Percentiles rank a stretch among this genome's conserved stretches.
These are phyloP conservation scores for Eufriesea mexicana DNA, from an alignment of 1,140 invertebrate species.

Conservation along the genomic window DNA sequence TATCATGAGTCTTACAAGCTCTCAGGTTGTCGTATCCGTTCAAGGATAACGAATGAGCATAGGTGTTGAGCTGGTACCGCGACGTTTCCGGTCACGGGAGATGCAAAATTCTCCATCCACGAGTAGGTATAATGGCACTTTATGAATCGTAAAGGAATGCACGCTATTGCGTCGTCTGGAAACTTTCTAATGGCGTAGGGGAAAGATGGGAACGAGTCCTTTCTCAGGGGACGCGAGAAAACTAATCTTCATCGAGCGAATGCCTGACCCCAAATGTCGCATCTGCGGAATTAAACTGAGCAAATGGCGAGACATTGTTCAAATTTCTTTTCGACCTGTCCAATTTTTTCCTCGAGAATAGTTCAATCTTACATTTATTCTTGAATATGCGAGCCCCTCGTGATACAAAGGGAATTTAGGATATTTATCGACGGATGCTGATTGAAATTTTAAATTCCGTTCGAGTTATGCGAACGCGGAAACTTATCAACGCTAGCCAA, in stretches of 20 bases:
- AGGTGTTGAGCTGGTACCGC: neutral
- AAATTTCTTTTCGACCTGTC: neutral
- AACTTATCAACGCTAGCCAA: neutral
- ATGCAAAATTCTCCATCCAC: slow-evolving; percentile 5
- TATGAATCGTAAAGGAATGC: slow-evolving; percentile 37
- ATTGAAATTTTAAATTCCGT: neutral
- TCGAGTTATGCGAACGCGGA: neutral
- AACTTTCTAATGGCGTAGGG: slow-evolving; percentile 18
- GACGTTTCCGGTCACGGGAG: neutral
- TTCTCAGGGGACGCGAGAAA: slow-evolving; percentile 16
- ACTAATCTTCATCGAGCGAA: slow-evolving; percentile 19
- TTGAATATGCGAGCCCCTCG: too few relatives aligned
- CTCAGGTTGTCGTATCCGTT: neutral
- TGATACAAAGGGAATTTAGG: neutral
- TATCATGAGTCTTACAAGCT: neutral
- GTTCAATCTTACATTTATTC: neutral
- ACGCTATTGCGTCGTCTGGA: neutral
- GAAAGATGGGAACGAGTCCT: slow-evolving; percentile 17
- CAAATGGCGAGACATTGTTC: neutral
- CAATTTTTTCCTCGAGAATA: neutral
- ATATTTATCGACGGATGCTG: neutral
- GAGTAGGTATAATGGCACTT: slow-evolving; percentile 19
- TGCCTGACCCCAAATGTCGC: neutral
- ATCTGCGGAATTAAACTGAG: neutral
- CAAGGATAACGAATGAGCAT: neutral